phyloP scores from a whole-genome alignment of 1,140 invertebrate genomes.

The Eubasilissa regina region DNA sequence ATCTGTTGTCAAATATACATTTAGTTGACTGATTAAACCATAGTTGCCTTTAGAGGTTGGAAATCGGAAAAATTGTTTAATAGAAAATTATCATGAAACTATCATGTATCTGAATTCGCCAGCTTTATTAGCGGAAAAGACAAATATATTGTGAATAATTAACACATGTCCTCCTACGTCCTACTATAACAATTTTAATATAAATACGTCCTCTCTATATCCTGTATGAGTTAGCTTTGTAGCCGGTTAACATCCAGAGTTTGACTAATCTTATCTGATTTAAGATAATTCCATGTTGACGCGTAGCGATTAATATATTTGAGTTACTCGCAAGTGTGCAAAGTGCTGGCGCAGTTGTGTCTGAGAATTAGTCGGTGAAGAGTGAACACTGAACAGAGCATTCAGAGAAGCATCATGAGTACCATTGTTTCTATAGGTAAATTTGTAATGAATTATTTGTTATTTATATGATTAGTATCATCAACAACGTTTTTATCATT shows the following conservation, averaged over 20 bases:
- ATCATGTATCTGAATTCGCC: no score
- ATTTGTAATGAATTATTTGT: background rate
- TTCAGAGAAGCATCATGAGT: background rate
- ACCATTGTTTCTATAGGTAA: background rate
- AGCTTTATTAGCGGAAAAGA: no score
- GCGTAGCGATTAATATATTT: background rate
- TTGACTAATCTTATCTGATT: constrained; percentile 39
- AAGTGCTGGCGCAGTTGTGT: constrained; percentile 3
- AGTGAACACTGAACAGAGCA: background rate
- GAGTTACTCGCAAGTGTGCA: background rate
- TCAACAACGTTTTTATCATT: background rate
- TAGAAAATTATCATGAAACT: no score
- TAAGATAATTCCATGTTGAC: background rate
- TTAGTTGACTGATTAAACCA: no score
- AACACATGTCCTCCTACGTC: no score
- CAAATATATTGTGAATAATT: no score
- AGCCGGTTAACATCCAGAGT: background rate
- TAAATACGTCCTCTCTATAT: constrained; percentile 47
- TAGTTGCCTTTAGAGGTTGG: no score
- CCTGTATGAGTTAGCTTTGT: background rate
- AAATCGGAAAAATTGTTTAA: no score
- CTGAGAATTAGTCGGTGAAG: background rate
- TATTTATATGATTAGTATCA: background rate
- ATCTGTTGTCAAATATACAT: no score
- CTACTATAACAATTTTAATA: no score